These are phyloP conservation scores for Xestia ashworthii DNA, from an alignment of 2,888 invertebrate species.

Conservation along the genomic window DNA sequence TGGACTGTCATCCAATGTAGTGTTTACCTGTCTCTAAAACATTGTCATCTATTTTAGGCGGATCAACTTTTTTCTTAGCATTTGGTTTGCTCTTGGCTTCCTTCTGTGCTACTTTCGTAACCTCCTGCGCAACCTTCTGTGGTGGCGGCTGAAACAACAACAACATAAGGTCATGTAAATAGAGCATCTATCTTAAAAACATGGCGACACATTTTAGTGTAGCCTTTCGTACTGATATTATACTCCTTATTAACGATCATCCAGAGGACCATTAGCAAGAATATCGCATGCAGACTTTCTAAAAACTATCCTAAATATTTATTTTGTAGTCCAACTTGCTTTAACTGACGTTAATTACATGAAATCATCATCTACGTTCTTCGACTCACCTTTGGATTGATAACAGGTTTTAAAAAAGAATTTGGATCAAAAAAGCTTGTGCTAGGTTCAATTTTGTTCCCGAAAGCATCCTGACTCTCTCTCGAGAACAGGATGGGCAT, in stretches of 20 bases:
- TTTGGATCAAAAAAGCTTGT: slow-evolving; percentile 84
- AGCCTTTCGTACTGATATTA: slow-evolving; percentile 42
- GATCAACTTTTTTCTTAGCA: slow-evolving; percentile 79
- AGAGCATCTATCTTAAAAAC: slow-evolving; percentile 69
- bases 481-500: slow-evolving; percentile 88
- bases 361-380: slow-evolving; percentile 63
- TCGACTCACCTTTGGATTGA: slow-evolving; percentile 82
- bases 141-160: slow-evolving; percentile 76
- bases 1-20: slow-evolving; percentile 28
- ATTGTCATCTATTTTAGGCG: slow-evolving; percentile 77
- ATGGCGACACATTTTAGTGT: slow-evolving; percentile 74
- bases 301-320: slow-evolving; percentile 17
- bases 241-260: slow-evolving; percentile 18
- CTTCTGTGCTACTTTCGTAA: slow-evolving; percentile 69
- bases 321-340: slow-evolving; percentile 30
- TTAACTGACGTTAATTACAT: slow-evolving; percentile 61
- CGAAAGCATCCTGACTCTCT: slow-evolving; percentile 88
- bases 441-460: slow-evolving; percentile 86
- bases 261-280: slow-evolving; percentile 5
- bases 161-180: slow-evolving; percentile 68
- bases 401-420: slow-evolving; percentile 76
- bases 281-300: slow-evolving; percentile 29
- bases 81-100: slow-evolving; percentile 73
- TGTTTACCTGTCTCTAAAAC: slow-evolving; percentile 83
- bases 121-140: slow-evolving; percentile 68